Evolutionary conservation across 2,797 vertebrate species (phyloP), one percentile per base, ranked within the genome.

Genomic region (Hippopotamyrus pictus): DNA sequence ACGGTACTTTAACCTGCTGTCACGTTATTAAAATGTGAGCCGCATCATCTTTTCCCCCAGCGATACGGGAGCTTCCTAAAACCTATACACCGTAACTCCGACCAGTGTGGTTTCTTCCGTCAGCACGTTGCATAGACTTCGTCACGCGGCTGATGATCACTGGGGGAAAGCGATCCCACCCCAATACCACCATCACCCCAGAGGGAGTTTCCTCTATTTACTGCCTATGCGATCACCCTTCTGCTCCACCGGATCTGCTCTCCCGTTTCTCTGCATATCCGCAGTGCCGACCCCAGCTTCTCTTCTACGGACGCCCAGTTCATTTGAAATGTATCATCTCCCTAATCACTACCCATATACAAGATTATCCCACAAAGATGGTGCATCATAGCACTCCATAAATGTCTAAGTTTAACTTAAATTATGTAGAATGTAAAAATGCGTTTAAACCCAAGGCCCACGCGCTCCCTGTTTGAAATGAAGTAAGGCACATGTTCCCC

Each of bases 51-150:
- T 37, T 33, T 37, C 65, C 2, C 12, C 29, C 4, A 17, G 33
- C 14, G 19, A 59, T 59, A 19, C 54, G 6, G 5, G 19, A 59
- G 25, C 65, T 44, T n/a, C 6, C 17, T 79, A 44, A 79, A 44
- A 14, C 73, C 7, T 19, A 44, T 5, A 19, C 12, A 44, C 73
- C 37, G 17, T 44, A 79, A 44, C 37, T 76, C 14, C 14, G 12
- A 19, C 33, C 33, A 6, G 37, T 79, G 37, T n/a, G 14, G 37
- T 19, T 79, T n/a, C 14, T 44, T 79, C 69, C 69, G 37, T 76
- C 69, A 41, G 73, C 17, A 76, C 14, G 92, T 93, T 92, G 93
- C 90, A 88, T 92, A 91, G 91, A 94, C 92, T 93, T 92, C 65
- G 62, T 90, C 90, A 92, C 89, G 89, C 91, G 91, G 48, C 59